These are phyloP conservation scores for Diorhabda carinulata DNA, from an alignment of 1,140 invertebrate species.

Conservation along the genomic window DNA sequence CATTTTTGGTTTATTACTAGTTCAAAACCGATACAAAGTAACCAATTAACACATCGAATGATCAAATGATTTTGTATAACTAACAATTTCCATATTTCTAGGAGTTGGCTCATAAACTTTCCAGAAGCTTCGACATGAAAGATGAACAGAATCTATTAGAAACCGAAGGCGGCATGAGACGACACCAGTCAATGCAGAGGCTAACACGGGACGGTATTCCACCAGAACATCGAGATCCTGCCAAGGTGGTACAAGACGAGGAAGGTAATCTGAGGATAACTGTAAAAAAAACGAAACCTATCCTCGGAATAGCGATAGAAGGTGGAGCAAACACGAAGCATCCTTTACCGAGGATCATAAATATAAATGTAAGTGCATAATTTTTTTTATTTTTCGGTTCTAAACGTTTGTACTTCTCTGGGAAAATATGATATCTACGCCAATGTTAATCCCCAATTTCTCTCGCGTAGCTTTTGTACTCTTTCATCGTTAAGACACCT, in stretches of 20 bases:
- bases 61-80: too few relatives aligned
- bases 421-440: too few relatives aligned
- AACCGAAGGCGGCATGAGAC: constrained; percentile 58
- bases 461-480: too few relatives aligned
- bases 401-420: too few relatives aligned
- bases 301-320: constrained; percentile 94
- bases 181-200: constrained; percentile 67
- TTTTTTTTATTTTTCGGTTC: neutral
- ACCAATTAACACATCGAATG: too few relatives aligned
- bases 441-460: too few relatives aligned
- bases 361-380: constrained; percentile 79
- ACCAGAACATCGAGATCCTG: constrained; percentile 52
- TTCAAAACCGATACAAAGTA: too few relatives aligned
- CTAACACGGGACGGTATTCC: constrained; percentile 50
- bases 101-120: constrained; percentile 79
- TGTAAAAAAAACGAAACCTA: constrained; percentile 87
- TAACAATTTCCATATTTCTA: constrained; percentile 43
- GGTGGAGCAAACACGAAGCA: constrained; percentile 93
- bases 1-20: too few relatives aligned
- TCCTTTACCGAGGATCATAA: constrained; percentile 89
- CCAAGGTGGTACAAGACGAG: constrained; percentile 71
- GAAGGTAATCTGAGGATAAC: constrained; percentile 81
- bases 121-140: constrained; percentile 81
- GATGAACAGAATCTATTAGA: constrained; percentile 69
- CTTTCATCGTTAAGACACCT: too few relatives aligned